Evolutionary conservation across 2,113 vertebrate genomes (phyloP).

Genomic region (Equus przewalskii): DNA sequence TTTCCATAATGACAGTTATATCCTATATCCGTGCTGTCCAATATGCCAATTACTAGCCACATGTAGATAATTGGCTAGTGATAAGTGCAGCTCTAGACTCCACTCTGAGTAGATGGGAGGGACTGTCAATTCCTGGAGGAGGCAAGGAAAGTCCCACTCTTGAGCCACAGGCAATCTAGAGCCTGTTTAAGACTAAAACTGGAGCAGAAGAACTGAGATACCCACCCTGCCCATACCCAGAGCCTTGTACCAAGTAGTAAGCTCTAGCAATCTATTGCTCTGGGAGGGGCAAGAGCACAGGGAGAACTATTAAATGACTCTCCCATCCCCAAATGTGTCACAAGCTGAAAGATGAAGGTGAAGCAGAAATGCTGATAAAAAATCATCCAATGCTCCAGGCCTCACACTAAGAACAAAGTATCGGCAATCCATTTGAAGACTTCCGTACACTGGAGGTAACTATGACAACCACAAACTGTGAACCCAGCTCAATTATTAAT

Average conservation of each 20-base stretch:
- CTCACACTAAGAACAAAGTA: not conserved
- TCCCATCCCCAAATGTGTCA: not conserved
- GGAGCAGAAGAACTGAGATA: not conserved
- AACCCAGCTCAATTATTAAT: slow-evolving; percentile 9
- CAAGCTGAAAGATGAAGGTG: not conserved
- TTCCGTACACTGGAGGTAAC: not conserved
- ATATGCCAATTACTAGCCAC: slow-evolving; percentile 4
- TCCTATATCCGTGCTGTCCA: not conserved
- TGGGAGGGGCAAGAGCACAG: not conserved
- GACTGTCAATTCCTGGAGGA: not conserved
- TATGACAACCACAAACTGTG: not conserved
- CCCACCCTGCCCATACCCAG: not conserved
- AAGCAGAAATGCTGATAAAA: not conserved
- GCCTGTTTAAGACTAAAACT: not conserved
- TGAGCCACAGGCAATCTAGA: not conserved
- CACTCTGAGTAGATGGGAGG: not conserved
- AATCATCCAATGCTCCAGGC: not conserved
- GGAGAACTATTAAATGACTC: not conserved
- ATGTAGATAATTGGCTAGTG: not conserved
- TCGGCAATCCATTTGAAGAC: not conserved
- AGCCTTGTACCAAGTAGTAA: not conserved
- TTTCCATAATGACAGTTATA: slow-evolving; percentile 23
- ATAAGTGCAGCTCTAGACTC: not conserved
- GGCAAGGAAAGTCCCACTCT: not conserved
- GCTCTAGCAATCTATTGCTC: not conserved